Percentiles rank a stretch among this genome's conserved stretches.
Evolutionary conservation across 2,113 vertebrate species (phyloP).

Genomic region (Rhinichthys klamathensis): DNA sequence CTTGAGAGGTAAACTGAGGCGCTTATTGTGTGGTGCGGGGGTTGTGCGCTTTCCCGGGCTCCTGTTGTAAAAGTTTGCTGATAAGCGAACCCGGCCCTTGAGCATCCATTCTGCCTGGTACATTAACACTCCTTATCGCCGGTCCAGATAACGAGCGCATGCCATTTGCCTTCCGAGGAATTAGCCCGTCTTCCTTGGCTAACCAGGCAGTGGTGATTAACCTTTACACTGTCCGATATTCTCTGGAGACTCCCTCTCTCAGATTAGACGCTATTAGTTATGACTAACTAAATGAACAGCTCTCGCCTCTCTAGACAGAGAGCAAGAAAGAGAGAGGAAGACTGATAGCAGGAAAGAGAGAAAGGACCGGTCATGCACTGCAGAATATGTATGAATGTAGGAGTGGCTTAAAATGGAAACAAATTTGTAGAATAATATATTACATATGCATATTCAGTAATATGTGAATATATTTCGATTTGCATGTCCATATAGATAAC

Average conservation of each 20-base stretch:
- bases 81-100: constrained; percentile 99
- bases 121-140: constrained; percentile 99
- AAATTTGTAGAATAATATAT: constrained; percentile 36
- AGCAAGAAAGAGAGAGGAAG: constrained; percentile 76
- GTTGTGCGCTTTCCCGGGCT: constrained; percentile 94
- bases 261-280: constrained; percentile 99
- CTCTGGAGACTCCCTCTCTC: constrained; percentile 96
- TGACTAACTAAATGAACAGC: constrained; percentile 99
- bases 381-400: constrained; percentile 51
- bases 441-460: constrained; percentile 15
- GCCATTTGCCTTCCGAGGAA: constrained; percentile 99
- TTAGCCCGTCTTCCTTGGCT: constrained; percentile 99
- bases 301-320: constrained; percentile 83
- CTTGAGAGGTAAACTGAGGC: constrained; percentile 99
- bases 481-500: constrained; percentile 28
- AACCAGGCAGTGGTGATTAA: constrained; percentile 99
- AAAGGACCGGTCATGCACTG: constrained; percentile 57
- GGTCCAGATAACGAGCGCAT: constrained; percentile 98
- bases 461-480: background rate
- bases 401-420: constrained; percentile 80
- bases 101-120: constrained; percentile 99
- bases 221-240: constrained; percentile 99
- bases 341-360: constrained; percentile 52
- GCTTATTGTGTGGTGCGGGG: constrained; percentile 97
- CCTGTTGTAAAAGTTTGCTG: constrained; percentile 99